Evolutionary conservation across 2,888 invertebrate species (phyloP).

Genomic region (Ischnus inquisitorius): DNA sequence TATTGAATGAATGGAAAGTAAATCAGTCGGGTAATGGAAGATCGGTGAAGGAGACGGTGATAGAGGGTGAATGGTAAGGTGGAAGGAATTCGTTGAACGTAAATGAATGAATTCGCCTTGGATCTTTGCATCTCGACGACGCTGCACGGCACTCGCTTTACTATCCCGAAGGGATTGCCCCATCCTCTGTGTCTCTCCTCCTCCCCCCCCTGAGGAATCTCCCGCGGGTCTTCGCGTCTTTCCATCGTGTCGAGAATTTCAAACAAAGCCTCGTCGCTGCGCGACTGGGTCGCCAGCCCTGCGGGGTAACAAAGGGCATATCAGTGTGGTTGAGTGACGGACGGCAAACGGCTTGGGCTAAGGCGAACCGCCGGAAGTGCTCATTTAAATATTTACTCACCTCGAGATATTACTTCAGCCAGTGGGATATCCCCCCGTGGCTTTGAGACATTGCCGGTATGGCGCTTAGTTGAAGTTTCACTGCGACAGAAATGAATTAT

Average conservation of each 20-base stretch:
- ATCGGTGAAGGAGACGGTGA: background rate
- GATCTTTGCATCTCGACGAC: slow-evolving; percentile 29
- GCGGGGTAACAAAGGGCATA: slow-evolving; percentile 63
- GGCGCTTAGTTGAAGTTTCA: slow-evolving; percentile 9
- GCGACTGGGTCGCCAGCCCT: slow-evolving; percentile 32
- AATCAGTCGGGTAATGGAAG: slow-evolving; percentile 25
- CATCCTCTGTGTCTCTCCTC: too few relatives aligned
- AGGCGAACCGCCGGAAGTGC: slow-evolving; percentile 60
- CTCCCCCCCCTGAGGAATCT: background rate
- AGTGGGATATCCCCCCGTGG: slow-evolving; percentile 35
- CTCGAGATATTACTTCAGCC: slow-evolving; percentile 62
- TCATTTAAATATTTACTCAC: slow-evolving; percentile 74
- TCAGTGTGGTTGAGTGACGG: slow-evolving; percentile 71
- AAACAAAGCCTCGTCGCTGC: slow-evolving; percentile 56
- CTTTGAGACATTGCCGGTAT: background rate
- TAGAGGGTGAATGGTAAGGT: background rate
- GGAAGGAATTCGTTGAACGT: slow-evolving; percentile 21
- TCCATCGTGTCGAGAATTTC: slow-evolving; percentile 62
- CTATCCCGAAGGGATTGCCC: slow-evolving; percentile 16
- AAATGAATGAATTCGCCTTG: slow-evolving; percentile 46
- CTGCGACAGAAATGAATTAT: background rate
- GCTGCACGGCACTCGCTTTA: background rate
- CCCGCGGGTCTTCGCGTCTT: slow-evolving; percentile 43
- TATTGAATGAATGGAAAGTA: slow-evolving; percentile 20
- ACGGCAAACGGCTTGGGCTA: slow-evolving; percentile 46